phyloP scores from a whole-genome alignment of 2,888 invertebrate genomes.

The Standfussiana lucernea region DNA sequence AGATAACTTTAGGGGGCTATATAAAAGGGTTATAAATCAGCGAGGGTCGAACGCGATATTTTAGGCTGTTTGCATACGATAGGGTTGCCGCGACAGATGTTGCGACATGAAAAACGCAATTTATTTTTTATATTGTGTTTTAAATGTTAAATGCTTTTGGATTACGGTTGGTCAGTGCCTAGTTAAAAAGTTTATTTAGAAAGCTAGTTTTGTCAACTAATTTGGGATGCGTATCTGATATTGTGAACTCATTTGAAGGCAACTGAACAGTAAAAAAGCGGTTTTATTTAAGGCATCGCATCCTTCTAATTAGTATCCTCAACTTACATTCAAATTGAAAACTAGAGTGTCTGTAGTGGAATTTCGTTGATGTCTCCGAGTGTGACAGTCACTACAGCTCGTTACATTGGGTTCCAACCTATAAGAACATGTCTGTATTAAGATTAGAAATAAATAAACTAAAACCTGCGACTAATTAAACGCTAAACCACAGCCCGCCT shows the following conservation, averaged over 20 bases:
- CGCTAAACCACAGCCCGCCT: conserved; percentile 58
- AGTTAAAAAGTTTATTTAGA: not conserved
- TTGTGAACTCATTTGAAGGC: not conserved
- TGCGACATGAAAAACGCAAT: conserved; percentile 57
- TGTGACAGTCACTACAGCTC: not conserved
- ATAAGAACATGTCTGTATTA: too few species aligned
- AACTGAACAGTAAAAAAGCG: too few species aligned
- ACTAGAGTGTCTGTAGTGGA: not conserved
- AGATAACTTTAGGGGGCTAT: conserved; percentile 88
- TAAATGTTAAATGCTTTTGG: not conserved
- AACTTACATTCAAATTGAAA: not conserved
- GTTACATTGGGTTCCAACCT: not conserved
- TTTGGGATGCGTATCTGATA: too few species aligned
- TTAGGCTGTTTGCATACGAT: conserved; percentile 73
- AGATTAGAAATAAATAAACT: not conserved
- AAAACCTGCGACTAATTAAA: conserved; percentile 53
- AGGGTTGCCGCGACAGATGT: conserved; percentile 48
- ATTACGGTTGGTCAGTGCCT: not conserved
- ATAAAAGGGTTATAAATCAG: conserved; percentile 88
- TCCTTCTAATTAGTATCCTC: not conserved
- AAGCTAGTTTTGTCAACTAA: not conserved
- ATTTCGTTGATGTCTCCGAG: not conserved
- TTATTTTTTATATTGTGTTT: not conserved
- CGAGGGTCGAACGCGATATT: conserved; percentile 82
- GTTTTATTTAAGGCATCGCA: not conserved